Evolutionary conservation across 2,797 vertebrate species (phyloP), one percentile per base, ranked within the genome.

Genomic region (Tokudaia muenninki): DNA sequence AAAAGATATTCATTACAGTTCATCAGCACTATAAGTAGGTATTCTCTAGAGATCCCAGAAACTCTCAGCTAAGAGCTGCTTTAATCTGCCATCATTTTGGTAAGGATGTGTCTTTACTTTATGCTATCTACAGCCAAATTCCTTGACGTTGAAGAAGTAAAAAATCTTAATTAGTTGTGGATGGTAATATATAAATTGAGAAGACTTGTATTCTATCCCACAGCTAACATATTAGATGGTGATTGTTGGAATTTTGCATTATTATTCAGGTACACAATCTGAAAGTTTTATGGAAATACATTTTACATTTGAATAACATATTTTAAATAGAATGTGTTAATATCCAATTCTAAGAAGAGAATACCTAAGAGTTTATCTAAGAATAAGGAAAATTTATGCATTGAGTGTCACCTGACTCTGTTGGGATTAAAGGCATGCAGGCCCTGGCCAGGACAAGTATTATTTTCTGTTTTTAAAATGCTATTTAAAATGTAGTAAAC

Each of bases 401-500:
- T 12, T 74, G n/a, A 31, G 52, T 21, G 7, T 44, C 9, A 59
- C 24, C 10, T 31, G 52, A 37, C 50, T 74, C 24, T 57, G 24
- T 16, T 88, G 16, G 24, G 10, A 59, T 59, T 75, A 88, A 88
- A 57, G n/a, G 6, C 14, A 19, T 57, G n/a, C 57, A 37, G 0
- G 24, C 5, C 4, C 3, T 37, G 50, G 24, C 14, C 55, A 89
- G 22, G 14, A 70, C 72, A 70, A 4, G 41, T 1, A 63, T 89
- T 67, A 90, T 93, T 44, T 87, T 29, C n/a, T 90, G 7, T 91
- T 89, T 75, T 91, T 47, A 93, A 95, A 93, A 79, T 91, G 22
- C 13, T 67, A 90, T 92, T 37, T 67, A 67, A 96, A 90, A 86
- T 44, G 29, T 37, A 75, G 1, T 79, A 94, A 88, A 59, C 77